These are phyloP conservation scores for Meandrusa payeni DNA, from an alignment of 2,888 invertebrate genomes.

Conservation along the genomic window DNA sequence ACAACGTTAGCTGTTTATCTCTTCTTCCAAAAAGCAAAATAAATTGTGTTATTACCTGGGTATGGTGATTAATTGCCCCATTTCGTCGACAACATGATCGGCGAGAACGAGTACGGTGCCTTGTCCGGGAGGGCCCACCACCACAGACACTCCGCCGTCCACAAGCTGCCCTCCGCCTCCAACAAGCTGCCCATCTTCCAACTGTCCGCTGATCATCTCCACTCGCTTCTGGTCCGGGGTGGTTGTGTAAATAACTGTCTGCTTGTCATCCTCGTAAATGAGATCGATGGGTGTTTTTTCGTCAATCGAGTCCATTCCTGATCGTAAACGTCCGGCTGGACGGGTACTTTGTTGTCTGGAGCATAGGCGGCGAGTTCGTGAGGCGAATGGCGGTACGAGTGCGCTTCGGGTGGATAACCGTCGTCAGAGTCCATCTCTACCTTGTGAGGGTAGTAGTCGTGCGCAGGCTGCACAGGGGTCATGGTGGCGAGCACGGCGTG, in stretches of 20 bases:
- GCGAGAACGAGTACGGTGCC: slow-evolving; percentile 86
- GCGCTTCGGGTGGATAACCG: slow-evolving; percentile 82
- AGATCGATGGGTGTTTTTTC: slow-evolving; percentile 89
- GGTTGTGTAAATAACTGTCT: slow-evolving; percentile 91
- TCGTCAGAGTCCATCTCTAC: slow-evolving; percentile 83
- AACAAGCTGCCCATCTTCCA: slow-evolving; percentile 79
- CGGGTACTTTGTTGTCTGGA: slow-evolving; percentile 81
- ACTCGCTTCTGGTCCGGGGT: slow-evolving; percentile 89
- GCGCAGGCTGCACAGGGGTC: slow-evolving; percentile 91
- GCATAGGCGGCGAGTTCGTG: slow-evolving; percentile 74
- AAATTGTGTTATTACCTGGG: slow-evolving; percentile 74
- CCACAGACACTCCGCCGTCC: slow-evolving; percentile 77
- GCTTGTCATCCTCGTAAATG: slow-evolving; percentile 91
- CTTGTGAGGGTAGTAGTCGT: slow-evolving; percentile 83
- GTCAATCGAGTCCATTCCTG: slow-evolving; percentile 77
- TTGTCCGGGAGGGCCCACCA: slow-evolving; percentile 70
- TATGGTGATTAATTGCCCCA: slow-evolving; percentile 83
- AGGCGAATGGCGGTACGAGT: slow-evolving; percentile 80
- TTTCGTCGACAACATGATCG: slow-evolving; percentile 86
- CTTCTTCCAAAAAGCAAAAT: background rate
- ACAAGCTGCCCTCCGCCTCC: slow-evolving; percentile 72
- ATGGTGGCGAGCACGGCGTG: slow-evolving; percentile 90
- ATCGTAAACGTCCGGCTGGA: slow-evolving; percentile 74
- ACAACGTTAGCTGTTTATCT: background rate
- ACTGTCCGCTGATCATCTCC: slow-evolving; percentile 88